Evolutionary conservation across 2,113 vertebrate genomes (phyloP).

Genomic region (Pterocles gutturalis): DNA sequence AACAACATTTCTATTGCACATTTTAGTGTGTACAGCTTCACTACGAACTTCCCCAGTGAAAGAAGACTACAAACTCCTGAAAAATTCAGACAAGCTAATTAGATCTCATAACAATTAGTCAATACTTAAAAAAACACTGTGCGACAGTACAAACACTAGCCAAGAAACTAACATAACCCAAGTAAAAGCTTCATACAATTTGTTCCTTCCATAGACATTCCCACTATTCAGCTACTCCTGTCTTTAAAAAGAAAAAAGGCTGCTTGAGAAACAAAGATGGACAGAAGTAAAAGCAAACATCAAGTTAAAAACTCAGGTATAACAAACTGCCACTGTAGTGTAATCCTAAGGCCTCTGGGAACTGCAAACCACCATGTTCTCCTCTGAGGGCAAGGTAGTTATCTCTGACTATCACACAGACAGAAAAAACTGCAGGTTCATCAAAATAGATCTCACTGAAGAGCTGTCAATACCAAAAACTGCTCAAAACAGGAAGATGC

Average conservation of each 20-base stretch:
- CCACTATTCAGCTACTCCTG: neutral
- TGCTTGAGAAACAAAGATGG: neutral
- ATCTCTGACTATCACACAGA: neutral
- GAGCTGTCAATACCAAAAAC: neutral
- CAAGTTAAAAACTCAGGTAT: neutral
- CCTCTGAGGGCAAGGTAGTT: neutral
- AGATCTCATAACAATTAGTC: neutral
- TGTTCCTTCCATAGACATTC: neutral
- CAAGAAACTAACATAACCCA: neutral
- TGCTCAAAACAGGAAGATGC: neutral
- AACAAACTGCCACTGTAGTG: neutral
- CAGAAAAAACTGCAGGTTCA: neutral
- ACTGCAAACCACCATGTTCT: neutral
- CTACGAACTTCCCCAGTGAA: neutral
- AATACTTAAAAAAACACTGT: neutral
- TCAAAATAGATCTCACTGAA: neutral
- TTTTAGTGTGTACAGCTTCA: neutral
- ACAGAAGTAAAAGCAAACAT: neutral
- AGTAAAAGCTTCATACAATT: neutral
- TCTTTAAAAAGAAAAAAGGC: neutral
- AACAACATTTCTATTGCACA: neutral
- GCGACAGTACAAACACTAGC: neutral
- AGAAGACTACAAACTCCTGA: neutral
- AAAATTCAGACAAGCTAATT: neutral
- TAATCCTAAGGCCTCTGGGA: neutral